phyloP scores from a whole-genome alignment of 2,113 vertebrate genomes.

The Hypanus sabinus region DNA sequence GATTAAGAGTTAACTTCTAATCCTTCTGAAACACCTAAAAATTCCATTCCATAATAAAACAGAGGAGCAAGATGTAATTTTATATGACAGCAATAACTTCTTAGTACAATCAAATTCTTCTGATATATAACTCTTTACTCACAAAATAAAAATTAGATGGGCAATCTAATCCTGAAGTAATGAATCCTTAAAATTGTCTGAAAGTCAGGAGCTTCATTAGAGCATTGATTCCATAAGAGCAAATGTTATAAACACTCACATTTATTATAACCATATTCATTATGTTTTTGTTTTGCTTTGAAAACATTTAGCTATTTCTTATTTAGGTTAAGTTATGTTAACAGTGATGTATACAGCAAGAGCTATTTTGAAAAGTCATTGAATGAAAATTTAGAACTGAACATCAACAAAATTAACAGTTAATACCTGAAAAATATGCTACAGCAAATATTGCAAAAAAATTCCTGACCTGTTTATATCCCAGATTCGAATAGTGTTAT shows the following conservation, averaged over 20 bases:
- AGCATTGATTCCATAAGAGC: neutral
- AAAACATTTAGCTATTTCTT: neutral
- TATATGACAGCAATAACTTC: neutral
- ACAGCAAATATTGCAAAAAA: neutral
- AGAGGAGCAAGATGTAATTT: too few relatives aligned
- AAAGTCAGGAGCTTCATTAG: neutral
- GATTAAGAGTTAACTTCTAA: neutral
- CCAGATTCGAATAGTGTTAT: conserved; percentile 65
- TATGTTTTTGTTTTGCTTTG: neutral
- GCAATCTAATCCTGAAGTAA: neutral
- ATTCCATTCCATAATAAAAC: neutral
- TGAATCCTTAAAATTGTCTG: neutral
- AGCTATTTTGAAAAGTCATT: neutral
- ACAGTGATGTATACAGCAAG: neutral
- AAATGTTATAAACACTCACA: conserved; percentile 12
- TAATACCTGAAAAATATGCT: neutral
- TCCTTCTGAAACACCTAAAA: neutral
- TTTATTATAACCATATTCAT: neutral
- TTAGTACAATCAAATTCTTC: neutral
- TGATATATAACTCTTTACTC: neutral
- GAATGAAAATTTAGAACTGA: neutral
- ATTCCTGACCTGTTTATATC: conserved; percentile 52
- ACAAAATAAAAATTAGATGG: neutral
- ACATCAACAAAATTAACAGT: neutral
- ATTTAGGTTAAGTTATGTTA: neutral